Evolutionary conservation across 2,113 vertebrate species (phyloP).

Genomic region (Odocoileus hemionus): DNA sequence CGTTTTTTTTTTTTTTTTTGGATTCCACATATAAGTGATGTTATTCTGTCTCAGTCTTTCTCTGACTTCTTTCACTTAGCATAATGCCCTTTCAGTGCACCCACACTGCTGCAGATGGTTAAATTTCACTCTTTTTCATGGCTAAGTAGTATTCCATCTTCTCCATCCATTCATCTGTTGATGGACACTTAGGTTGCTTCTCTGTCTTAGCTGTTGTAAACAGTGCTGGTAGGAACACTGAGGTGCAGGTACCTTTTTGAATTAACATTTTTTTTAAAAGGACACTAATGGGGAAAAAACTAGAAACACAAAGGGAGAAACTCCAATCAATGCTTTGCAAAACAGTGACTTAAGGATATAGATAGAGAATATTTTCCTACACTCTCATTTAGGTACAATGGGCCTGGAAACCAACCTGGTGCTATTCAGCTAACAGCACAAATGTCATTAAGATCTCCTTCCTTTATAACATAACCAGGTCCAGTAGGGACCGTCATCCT

Average conservation of each 20-base stretch:
- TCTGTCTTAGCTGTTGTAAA: background rate
- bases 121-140: background rate
- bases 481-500: background rate
- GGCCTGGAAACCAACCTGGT: background rate
- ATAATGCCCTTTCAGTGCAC: background rate
- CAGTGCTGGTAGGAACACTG: background rate
- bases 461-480: background rate
- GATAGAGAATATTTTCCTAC: background rate
- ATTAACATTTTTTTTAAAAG: background rate
- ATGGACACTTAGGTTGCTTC: background rate
- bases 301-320: background rate
- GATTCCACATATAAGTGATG: background rate
- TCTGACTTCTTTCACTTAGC: background rate
- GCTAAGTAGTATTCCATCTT: background rate
- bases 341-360: background rate
- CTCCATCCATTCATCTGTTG: background rate
- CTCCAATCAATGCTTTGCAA: background rate
- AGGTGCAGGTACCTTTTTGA: background rate
- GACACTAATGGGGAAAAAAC: background rate
- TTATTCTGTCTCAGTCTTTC: background rate
- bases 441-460: background rate
- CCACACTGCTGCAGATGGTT: background rate
- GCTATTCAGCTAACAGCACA: background rate
- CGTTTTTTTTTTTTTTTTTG: background rate
- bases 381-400: background rate